Evolutionary conservation across 2,113 vertebrate genomes (phyloP).

Genomic region (Solea solea): DNA sequence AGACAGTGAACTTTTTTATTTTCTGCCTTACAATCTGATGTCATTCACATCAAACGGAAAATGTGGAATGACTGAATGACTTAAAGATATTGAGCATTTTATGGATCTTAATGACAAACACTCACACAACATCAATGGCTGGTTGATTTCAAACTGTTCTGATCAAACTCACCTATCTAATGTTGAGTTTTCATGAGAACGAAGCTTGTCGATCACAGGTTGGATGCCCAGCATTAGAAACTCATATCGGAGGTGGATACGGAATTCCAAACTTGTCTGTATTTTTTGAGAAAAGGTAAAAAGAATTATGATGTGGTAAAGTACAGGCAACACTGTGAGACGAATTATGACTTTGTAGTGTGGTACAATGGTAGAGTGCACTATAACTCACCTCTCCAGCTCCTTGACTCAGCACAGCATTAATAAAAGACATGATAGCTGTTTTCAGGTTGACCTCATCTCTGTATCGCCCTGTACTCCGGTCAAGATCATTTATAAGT

Average conservation of each 20-base stretch:
- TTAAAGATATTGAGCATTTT: too few species aligned
- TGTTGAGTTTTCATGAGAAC: constrained; percentile 96
- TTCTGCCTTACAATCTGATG: too few species aligned
- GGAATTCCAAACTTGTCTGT: constrained; percentile 96
- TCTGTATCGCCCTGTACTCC: constrained; percentile 93
- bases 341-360: neutral
- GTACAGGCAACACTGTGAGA: neutral
- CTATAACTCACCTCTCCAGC: constrained; percentile 90
- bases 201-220: constrained; percentile 96
- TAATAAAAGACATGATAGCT: constrained; percentile 99
- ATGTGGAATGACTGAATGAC: too few species aligned
- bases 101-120: too few species aligned
- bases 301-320: neutral
- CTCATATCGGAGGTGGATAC: constrained; percentile 96
- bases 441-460: constrained; percentile 99
- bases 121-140: too few species aligned
- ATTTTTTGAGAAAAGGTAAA: neutral
- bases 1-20: too few species aligned
- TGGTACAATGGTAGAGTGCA: too few species aligned
- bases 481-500: constrained; percentile 95
- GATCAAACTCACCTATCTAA: constrained; percentile 89
- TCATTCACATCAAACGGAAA: too few species aligned
- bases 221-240: constrained; percentile 99
- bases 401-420: constrained; percentile 96
- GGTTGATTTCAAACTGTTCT: neutral